Evolutionary conservation across 2,888 invertebrate species (phyloP), one percentile per base, ranked within the genome.

Genomic region (Microctonus hyperodae): DNA sequence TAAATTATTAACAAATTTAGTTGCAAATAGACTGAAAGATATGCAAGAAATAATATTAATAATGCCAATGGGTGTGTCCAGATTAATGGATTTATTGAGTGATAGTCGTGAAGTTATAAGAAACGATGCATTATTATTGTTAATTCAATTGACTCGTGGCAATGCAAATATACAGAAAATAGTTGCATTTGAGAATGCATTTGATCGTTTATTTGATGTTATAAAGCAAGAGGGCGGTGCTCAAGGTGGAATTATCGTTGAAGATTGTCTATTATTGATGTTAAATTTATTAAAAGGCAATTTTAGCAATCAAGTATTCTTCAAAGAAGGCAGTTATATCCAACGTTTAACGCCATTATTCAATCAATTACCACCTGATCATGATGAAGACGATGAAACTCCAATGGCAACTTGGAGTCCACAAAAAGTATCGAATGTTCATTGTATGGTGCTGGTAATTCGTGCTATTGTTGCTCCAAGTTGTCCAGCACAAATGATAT

Each of bases 151-250:
- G 75, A 98, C 98, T 0, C 92, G 93, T 87, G 93, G 93, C 13
- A 98, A 99, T 86, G 94, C 97, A 0, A 98, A 97, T 83, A 96
- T 98, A 77, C 98, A 98, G 84, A 99, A 98, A 86, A 98, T 99
- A 77, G 97, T 99, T 0, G 98, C 98, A 0, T 99, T 98, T 83
- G 98, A 99, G 84, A 98, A 98, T 85, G 97, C 97, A 0, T 99
- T 99, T 81, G 98, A 98, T 84, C 89, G 94, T 73, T 86, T 99
- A 31, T 93, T 98, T 75, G 96, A 96, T 82, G 96, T 99, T 10
- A 93, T 99, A 11, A 88, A 88, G 1, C 92, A 93, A 67, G 98
- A 98, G 85, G 97, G 97, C 3, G 93, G 91, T 75, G 92, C 95
- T 1, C 96, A 97, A 82, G 98, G 97, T 56, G 97, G 97, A 70